Evolutionary conservation across 2,113 vertebrate species (phyloP).

Genomic region (Phoxinus phoxinus): DNA sequence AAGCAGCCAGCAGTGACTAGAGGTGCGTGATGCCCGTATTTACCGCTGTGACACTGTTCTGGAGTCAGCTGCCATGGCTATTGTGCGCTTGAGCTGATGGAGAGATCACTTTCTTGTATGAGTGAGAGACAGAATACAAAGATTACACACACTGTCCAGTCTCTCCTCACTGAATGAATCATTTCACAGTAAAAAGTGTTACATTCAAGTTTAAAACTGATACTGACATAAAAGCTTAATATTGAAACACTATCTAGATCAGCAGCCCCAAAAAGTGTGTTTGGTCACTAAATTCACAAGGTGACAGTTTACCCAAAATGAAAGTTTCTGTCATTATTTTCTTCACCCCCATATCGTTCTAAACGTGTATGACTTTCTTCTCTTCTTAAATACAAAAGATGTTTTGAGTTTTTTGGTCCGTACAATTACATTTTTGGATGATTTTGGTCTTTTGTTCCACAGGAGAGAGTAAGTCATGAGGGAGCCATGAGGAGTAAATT

Average conservation of each 20-base stretch:
- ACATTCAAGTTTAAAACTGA: not conserved
- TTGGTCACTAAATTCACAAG: not conserved
- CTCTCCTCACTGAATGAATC: not conserved
- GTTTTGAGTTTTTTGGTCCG: not conserved
- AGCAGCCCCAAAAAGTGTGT: not conserved
- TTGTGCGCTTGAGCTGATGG: conserved; percentile 29
- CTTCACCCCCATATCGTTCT: not conserved
- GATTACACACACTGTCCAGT: not conserved
- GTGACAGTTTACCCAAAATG: not conserved
- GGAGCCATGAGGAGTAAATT: not conserved
- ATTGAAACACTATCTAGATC: not conserved
- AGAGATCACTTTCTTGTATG: conserved; percentile 29
- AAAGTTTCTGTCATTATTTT: not conserved
- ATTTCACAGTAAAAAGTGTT: not conserved
- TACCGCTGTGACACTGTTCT: conserved; percentile 18
- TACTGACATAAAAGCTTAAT: not conserved
- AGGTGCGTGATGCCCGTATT: not conserved
- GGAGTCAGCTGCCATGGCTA: conserved; percentile 50
- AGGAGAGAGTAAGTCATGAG: not conserved
- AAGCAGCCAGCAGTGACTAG: conserved; percentile 28
- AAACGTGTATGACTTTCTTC: not conserved
- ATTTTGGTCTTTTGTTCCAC: not conserved
- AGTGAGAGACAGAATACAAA: conserved; percentile 10
- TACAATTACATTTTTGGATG: not conserved
- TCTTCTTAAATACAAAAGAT: not conserved